Evolutionary conservation across 2,888 invertebrate genomes (phyloP).

Genomic region (Sthenelais limicola): DNA sequence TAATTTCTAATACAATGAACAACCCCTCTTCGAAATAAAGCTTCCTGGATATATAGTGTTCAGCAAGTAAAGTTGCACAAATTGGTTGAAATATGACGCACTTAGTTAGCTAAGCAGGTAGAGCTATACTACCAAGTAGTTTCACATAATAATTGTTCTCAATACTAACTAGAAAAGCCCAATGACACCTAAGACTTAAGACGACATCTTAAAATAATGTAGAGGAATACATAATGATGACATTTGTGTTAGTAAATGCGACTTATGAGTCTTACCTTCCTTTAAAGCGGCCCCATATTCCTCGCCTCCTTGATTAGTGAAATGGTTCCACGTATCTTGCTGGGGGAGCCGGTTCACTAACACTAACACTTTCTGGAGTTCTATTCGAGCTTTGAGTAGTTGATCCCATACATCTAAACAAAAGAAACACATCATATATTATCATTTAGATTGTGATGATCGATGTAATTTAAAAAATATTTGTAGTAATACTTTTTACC

Average conservation of each 20-base stretch:
- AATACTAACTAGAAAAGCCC: neutral
- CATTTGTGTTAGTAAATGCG: neutral
- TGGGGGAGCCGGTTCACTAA: slow-evolving; percentile 87
- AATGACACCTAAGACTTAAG: neutral
- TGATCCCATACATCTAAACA: slow-evolving; percentile 82
- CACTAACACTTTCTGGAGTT: slow-evolving; percentile 85
- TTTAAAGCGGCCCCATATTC: slow-evolving; percentile 59
- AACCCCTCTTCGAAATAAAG: too few species aligned
- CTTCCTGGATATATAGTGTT: too few species aligned
- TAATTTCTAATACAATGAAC: too few species aligned
- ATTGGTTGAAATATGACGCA: too few species aligned
- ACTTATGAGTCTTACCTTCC: slow-evolving; percentile 51
- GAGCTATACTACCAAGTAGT: too few species aligned
- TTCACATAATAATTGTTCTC: neutral
- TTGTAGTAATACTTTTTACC: too few species aligned
- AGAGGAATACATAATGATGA: neutral
- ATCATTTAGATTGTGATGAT: too few species aligned
- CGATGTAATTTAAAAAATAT: too few species aligned
- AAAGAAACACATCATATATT: too few species aligned
- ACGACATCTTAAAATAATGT: neutral
- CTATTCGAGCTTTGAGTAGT: slow-evolving; percentile 88
- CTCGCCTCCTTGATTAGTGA: slow-evolving; percentile 72
- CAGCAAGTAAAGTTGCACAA: too few species aligned
- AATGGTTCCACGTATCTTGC: slow-evolving; percentile 74
- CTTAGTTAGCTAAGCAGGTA: too few species aligned